These are phyloP conservation scores for Drosophila parvula DNA, from an alignment of 1,140 invertebrate genomes.

Conservation along the genomic window DNA sequence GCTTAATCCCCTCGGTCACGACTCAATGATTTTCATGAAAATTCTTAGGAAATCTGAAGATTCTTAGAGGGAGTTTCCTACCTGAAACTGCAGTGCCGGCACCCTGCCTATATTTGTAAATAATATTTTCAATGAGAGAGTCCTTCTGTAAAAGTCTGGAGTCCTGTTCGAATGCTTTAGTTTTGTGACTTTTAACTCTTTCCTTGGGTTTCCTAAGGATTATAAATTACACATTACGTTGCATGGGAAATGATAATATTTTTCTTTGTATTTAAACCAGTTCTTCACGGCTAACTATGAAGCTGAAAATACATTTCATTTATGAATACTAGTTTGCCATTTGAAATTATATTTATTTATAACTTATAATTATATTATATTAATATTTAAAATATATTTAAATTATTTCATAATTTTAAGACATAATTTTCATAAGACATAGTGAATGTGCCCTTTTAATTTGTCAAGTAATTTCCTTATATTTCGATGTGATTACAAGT, in stretches of 20 bases:
- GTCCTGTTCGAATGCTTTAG: constrained; percentile 43
- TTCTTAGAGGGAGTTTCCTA: neutral
- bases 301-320: too few relatives aligned
- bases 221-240: neutral
- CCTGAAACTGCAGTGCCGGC: neutral
- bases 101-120: neutral
- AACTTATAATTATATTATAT: too few relatives aligned
- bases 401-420: too few relatives aligned
- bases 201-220: neutral
- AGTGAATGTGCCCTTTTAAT: too few relatives aligned
- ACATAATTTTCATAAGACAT: too few relatives aligned
- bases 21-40: constrained; percentile 37
- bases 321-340: too few relatives aligned
- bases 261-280: neutral
- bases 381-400: too few relatives aligned
- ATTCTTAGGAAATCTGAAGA: neutral
- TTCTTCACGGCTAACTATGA: too few relatives aligned
- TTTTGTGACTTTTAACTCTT: constrained; percentile 45
- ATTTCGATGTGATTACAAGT: too few relatives aligned
- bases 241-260: too few relatives aligned
- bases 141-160: constrained; percentile 5
- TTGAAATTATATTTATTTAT: too few relatives aligned
- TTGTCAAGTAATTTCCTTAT: too few relatives aligned
- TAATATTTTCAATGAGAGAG: neutral
- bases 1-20: constrained; percentile 34